A percentile compares a stretch with the other conserved stretches of the same genome.
Conservation (phyloP, 2,113 vertebrate genomes). For the Pelecanoides urinatrix region DNA sequence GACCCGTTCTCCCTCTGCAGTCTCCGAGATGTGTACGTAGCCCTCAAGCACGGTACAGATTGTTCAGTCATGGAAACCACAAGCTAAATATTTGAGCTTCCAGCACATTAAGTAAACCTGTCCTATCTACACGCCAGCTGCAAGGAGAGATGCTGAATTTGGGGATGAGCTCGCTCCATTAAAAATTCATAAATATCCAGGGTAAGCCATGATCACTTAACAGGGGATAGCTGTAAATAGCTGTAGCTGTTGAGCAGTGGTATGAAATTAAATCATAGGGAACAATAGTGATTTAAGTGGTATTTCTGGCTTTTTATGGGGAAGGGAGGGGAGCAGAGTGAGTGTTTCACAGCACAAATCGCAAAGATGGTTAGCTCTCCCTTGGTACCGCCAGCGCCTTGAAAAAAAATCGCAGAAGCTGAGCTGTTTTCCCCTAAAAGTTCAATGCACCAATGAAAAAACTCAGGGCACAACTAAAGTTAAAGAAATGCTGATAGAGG, state of each 20-base stretch:
- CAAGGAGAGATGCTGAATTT: slow-evolving; percentile 43
- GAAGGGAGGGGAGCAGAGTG: not conserved
- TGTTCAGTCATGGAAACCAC: not conserved
- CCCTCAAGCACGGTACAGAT: not conserved
- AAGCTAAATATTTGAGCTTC: slow-evolving; percentile 58
- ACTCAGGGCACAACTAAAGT: not conserved
- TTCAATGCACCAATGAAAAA: not conserved
- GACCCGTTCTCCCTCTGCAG: not conserved
- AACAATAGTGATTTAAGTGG: slow-evolving; percentile 26
- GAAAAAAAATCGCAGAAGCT: not conserved
- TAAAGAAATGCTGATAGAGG: not conserved
- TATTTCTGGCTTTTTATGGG: slow-evolving; percentile 42
- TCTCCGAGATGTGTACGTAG: not conserved
- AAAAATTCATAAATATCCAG: slow-evolving; percentile 21
- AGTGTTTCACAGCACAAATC: not conserved
- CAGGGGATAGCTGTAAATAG: slow-evolving; percentile 43
- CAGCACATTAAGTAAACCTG: slow-evolving; percentile 24
- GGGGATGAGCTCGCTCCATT: not conserved
- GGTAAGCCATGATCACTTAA: slow-evolving; percentile 12
- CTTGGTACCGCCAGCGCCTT: rapidly evolving
- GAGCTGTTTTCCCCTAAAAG: not conserved
- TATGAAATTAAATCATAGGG: slow-evolving; percentile 37
- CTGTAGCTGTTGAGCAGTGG: slow-evolving; percentile 13
- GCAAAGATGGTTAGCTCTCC: not conserved
- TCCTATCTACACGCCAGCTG: slow-evolving; percentile 42